Base-by-base conservation (phyloP, 2,797 vertebrate genomes). In the Falco berigora region DNA sequence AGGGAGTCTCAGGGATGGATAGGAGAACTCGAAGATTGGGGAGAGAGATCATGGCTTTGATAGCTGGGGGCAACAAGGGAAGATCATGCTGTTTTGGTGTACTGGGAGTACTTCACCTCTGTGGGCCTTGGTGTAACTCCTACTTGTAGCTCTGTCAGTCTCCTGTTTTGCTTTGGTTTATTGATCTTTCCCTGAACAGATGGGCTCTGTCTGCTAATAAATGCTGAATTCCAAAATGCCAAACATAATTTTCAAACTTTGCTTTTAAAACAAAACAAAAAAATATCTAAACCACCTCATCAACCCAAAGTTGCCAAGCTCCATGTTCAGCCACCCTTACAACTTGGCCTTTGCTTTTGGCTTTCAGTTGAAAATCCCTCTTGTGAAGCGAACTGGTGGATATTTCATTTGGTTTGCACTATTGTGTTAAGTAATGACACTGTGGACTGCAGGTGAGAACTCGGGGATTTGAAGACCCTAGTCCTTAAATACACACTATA, bases 1-100 rank as follows among this genome's bases (percentile, higher is more conserved):
- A 15, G 14, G 17, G 14, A 18, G 17, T 40, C 68, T 63, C 1
- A 1, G 8, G 22, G 5, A 3, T 14, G 6, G 4, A 9, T 14
- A 19, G 58, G 44, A 82, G 75, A 77, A 8, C 10, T 32, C 44
- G 18, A 9, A 61, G 28, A 21, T 0, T 50, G 34, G 36, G 42
- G 66, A 61, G 17, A 40, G 50, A 28, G 27, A 14, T 9, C 5
- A 0, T 49, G n/a, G 9, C 42, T 83, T 15, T 5, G 3, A 6
- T 66, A 86, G 17, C 30, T 75, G 30, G 5, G 10, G 38, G 2
- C 30, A 52, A 4, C 69, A 84, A 64, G 42, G 20, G 32, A 66
- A 55, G 30, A 36, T 87, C 1, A 0, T 38, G 28, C 46, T 85
- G 3, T 38, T 90, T 36, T 4, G 2, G 21, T n/a, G 19, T 17